Base-by-base conservation (phyloP, 2,888 invertebrate species). In the Campoletis raptor region DNA sequence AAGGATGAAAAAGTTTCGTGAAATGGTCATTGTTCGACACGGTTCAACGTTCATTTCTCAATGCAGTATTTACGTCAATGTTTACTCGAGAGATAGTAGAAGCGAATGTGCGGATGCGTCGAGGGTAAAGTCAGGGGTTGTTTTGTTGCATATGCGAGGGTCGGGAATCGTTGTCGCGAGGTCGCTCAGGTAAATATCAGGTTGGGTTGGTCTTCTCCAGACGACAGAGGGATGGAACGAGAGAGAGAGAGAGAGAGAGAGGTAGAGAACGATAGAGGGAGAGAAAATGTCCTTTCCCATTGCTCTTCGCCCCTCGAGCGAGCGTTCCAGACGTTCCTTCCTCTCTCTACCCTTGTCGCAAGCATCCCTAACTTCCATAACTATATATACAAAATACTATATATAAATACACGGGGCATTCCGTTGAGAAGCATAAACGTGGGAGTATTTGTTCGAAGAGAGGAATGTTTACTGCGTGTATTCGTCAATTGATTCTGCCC, bases 121-220 rank as follows among this genome's bases (percentile, higher is more conserved):
- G 48, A 69, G 48, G 77, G 42, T 48, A 42, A 67, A 57, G 54
- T 36, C 73, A 40, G 78, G 52, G 70, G 72, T 85, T 85, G 73
- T 79, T 79, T 82, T 82, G 74, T 82, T 67, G 69, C n/a, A 37
- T 9, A 15, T 21, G 77, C 24, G 45, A 30, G 73, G 42, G 70
- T 61, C 42, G 82, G 52, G 37, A 40, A 52, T 79, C 82, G 70
- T 82, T 48, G 82, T 70, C 30, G 66, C 77, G 77, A 77, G 81
- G 81, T 81, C 57, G 81, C 61, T 45, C 85, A 82, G 78, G 78
- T 85, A 73, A 81, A 85, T 36, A 76, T 74, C 82, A 82, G 82
- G 79, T 82, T 79, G 52, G 79, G 82, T 76, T 82, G 69, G 74
- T 82, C 61, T 85, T 52, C 79, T 12, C 36, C 74, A 79, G 82